A percentile compares a stretch with the other conserved stretches of the same genome.
These are phyloP conservation scores for Atlantisia rogersi DNA, from an alignment of 2,113 vertebrate genomes.

Conservation along the genomic window DNA sequence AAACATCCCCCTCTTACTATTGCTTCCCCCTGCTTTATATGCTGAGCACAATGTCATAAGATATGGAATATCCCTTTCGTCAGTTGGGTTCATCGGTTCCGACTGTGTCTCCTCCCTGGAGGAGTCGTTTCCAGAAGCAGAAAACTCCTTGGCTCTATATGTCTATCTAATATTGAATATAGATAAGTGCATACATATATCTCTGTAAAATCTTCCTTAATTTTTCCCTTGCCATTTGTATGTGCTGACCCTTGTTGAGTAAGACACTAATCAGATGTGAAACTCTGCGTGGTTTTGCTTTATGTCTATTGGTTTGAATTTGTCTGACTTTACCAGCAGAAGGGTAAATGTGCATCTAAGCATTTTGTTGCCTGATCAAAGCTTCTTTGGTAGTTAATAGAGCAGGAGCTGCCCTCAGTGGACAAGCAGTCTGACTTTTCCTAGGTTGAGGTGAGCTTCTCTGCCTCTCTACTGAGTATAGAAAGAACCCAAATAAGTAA, in stretches of 20 bases:
- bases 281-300: not conserved
- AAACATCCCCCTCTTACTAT: too few relatives aligned
- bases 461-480: not conserved
- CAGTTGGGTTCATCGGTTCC: too few relatives aligned
- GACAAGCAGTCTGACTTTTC: not conserved
- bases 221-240: not conserved
- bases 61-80: too few relatives aligned
- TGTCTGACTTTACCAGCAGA: not conserved
- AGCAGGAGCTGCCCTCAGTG: accelerated
- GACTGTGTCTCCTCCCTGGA: too few relatives aligned
- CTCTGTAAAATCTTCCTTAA: not conserved
- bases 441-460: not conserved
- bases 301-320: not conserved
- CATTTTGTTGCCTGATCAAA: not conserved
- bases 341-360: not conserved
- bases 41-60: too few relatives aligned
- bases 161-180: not conserved
- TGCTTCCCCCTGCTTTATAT: too few relatives aligned
- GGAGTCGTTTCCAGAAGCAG: not conserved
- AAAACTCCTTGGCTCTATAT: not conserved
- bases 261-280: not conserved
- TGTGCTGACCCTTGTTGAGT: not conserved
- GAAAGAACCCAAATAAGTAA: not conserved
- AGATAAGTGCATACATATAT: not conserved
- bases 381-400: not conserved